A percentile compares a stretch with the other conserved stretches of the same genome.
Conservation (phyloP, 2,113 vertebrate species). For the Scopus umbretta region DNA sequence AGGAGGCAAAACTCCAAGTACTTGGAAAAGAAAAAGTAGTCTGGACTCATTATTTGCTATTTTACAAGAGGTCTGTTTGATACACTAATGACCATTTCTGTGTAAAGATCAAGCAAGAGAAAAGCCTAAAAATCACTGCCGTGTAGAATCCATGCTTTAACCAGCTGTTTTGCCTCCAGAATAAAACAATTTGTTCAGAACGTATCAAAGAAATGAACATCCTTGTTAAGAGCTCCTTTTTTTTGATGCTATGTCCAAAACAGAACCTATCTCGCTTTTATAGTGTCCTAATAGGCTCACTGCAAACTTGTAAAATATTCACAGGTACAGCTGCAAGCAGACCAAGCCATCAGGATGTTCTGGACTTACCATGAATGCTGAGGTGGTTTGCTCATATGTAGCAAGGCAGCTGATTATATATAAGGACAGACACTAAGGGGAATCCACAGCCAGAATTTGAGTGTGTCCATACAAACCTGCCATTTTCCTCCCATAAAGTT, state of each 20-base stretch:
- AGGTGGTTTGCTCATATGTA: not conserved
- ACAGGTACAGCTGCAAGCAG: not conserved
- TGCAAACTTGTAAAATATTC: not conserved
- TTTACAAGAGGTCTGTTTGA: not conserved
- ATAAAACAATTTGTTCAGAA: not conserved
- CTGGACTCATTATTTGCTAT: not conserved
- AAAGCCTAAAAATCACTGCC: not conserved
- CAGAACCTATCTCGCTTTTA: not conserved
- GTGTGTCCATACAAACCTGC: not conserved
- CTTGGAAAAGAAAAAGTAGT: not conserved
- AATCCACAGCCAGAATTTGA: not conserved
- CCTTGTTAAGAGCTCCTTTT: not conserved
- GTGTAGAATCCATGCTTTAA: not conserved
- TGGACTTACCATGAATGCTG: not conserved
- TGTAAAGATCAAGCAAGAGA: not conserved
- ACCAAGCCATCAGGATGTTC: not conserved
- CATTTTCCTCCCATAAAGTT: not conserved
- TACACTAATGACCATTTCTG: not conserved
- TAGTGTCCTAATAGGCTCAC: not conserved
- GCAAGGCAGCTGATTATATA: not conserved
- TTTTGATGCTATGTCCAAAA: not conserved
- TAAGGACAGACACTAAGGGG: not conserved
- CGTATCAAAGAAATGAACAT: accelerated
- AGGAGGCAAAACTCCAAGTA: not conserved
- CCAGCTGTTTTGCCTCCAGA: not conserved